Base-by-base conservation (phyloP, 1,140 invertebrate species). In the Branchinecta lindahli region DNA sequence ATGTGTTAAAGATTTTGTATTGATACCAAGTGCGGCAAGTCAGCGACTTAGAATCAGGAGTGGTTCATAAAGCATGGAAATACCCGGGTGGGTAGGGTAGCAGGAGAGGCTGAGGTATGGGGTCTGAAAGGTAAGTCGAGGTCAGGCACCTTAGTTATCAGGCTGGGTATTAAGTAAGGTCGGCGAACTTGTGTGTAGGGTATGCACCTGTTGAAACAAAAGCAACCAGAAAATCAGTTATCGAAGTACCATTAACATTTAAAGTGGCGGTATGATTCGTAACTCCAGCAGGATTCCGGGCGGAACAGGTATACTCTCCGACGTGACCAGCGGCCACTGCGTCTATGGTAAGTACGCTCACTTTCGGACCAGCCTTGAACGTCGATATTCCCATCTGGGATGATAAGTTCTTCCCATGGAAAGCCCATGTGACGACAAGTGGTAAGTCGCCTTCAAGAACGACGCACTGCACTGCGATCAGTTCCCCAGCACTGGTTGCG, bases 231-330 rank as follows among this genome's bases (percentile, higher is more conserved):
- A n/a, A 33, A 33, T 33, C 33, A 33, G 33, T 33, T 33, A 1
- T 33, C 33, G n/a, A 15, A 73, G 74, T 78, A 88, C 87, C 86
- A 78, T 88, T 84, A 45, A 88, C 85, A 77, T 83, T 79, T 69
- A 89, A 80, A 70, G 78, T 75, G 45, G 85, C 84, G 20, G 81
- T 83, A 76, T 84, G 84, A 74, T 74, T 79, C 12, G 76, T 77
- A n/a, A 71, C 75, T 15, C 82, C 82, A 45, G 80, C 80, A 10
- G 74, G 74, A 73, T 84, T 84, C 72, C 76, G 78, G 8, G 79
- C 82, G 18, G 77, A 78, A 73, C 83, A 84, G 0, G 82, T 82
- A 74, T 84, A 84, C 74, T 83, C 82, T 9, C 82, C 83, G 81
- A 82, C 80, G 74, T 78, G 79, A 73, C 80, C 79, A 12, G 87